phyloP scores from a whole-genome alignment of 2,888 invertebrate species.

The Cataglyphis albicans region DNA sequence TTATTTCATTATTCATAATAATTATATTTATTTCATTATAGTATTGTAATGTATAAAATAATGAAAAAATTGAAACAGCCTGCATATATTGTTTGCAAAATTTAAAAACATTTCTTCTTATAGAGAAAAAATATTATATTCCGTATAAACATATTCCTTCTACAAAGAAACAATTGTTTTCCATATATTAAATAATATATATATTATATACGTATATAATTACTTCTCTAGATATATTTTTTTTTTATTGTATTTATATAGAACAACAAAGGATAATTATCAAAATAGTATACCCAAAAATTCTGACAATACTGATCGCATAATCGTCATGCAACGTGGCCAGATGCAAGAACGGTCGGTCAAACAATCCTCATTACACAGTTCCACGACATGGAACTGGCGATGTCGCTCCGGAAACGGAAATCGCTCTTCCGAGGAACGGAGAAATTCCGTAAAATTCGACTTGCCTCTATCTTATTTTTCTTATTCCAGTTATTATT shows the following conservation, averaged over 20 bases:
- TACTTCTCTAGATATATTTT: conserved; percentile 4
- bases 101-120: background rate
- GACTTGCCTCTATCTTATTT: background rate
- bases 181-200: background rate
- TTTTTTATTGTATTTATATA: background rate
- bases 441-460: conserved; percentile 46
- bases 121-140: background rate
- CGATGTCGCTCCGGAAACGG: conserved; percentile 44
- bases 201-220: background rate
- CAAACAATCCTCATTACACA: conserved; percentile 42
- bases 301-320: conserved; percentile 26
- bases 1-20: conserved; percentile 19
- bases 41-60: background rate
- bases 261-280: conserved; percentile 33
- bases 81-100: background rate
- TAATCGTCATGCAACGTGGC: conserved; percentile 36
- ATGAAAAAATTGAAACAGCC: background rate
- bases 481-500: background rate
- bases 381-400: conserved; percentile 46
- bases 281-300: background rate
- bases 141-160: too few relatives aligned
- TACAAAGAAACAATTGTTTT: background rate
- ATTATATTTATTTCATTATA: background rate
- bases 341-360: conserved; percentile 45
- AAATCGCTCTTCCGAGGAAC: conserved; percentile 39